Evolutionary conservation across 2,888 invertebrate genomes (phyloP).

Genomic region (Eupsilia transversa): DNA sequence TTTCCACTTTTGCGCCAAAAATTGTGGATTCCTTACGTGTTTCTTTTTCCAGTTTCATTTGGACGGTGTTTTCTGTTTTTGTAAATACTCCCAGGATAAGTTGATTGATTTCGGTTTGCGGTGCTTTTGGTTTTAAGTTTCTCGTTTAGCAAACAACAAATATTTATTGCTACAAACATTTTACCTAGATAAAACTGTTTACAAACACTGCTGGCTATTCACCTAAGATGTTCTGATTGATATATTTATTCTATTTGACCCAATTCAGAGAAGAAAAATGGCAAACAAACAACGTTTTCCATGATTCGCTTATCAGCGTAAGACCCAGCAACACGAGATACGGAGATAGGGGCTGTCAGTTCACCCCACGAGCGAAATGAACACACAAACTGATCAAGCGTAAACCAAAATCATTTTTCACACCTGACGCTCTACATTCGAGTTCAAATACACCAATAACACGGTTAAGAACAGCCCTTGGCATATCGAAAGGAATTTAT

Average conservation of each 20-base stretch:
- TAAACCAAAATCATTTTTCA: slow-evolving; percentile 67
- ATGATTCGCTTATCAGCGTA: slow-evolving; percentile 37
- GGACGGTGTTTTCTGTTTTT: slow-evolving; percentile 61
- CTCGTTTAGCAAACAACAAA: slow-evolving; percentile 1
- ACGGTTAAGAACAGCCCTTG: slow-evolving; percentile 61
- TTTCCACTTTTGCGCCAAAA: slow-evolving; percentile 71
- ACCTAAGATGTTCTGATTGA: background rate
- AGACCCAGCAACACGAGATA: slow-evolving; percentile 11
- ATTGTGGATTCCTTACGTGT: slow-evolving; percentile 72
- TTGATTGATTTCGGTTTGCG: slow-evolving; percentile 63
- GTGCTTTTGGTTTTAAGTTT: slow-evolving; percentile 22
- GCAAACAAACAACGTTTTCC: slow-evolving; percentile 8
- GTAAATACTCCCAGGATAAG: slow-evolving; percentile 47
- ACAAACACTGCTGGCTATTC: background rate
- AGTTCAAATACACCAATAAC: slow-evolving; percentile 66
- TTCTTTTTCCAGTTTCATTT: slow-evolving; percentile 68
- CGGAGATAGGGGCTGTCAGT: slow-evolving; percentile 34
- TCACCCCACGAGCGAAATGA: slow-evolving; percentile 54
- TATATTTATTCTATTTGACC: slow-evolving; percentile 12
- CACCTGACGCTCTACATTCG: slow-evolving; percentile 66
- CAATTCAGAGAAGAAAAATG: slow-evolving; percentile 19
- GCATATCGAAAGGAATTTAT: slow-evolving; percentile 67
- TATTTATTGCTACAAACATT: background rate
- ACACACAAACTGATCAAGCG: slow-evolving; percentile 59
- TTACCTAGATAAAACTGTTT: background rate